Base-by-base conservation (phyloP, 1,140 invertebrate genomes). In the Penaeus vannamei region DNA sequence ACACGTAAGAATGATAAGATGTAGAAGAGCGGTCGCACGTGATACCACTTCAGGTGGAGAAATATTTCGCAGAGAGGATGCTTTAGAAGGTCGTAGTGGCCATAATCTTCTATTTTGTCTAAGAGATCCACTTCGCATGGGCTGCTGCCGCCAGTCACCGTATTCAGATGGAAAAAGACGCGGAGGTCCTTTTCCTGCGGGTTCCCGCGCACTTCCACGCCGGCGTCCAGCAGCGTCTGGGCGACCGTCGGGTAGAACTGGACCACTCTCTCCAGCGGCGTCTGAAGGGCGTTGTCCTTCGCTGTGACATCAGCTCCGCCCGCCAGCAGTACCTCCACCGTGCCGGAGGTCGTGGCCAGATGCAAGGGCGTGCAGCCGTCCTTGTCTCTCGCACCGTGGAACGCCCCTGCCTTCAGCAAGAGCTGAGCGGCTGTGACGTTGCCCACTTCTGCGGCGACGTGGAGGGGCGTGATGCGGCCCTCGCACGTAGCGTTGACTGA, bases 391-490 rank as follows among this genome's bases (percentile, higher is more conserved):
- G 53, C 53, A 53, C 8, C 0, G 53, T 53, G 53, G 53, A 12
- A 17, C 53, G 53, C 53, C 17, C 53, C 53, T 17, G 17, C 53
- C 17, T 53, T 53, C 53, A 53, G 53, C 53, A 53, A 53, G 10
- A 53, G 17, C 53, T 53, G 53, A 12, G 53, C 53, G 14, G 53
- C 53, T 14, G 53, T 53, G 17, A 53, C 53, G 17, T 53, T 53
- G 17, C 53, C 53, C 53, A 53, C 53, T 53, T 53, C 92, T 8
- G 97, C 96, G 8, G 97, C 97, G 64, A 98, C 94, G 92, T 98
- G 97, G 23, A 98, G 93, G 1, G 97, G 96, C 0, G 97, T 97
- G 92, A 97, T 97, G 0, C 97, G 97, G 91, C 97, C 97, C 89
- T 96, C 96, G 91, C 98, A 97, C 1, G 8, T 1, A 14, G 0